A percentile compares a stretch with the other conserved stretches of the same genome.
Conservation (phyloP, 1,140 invertebrate genomes). For the Hetaerina americana region DNA sequence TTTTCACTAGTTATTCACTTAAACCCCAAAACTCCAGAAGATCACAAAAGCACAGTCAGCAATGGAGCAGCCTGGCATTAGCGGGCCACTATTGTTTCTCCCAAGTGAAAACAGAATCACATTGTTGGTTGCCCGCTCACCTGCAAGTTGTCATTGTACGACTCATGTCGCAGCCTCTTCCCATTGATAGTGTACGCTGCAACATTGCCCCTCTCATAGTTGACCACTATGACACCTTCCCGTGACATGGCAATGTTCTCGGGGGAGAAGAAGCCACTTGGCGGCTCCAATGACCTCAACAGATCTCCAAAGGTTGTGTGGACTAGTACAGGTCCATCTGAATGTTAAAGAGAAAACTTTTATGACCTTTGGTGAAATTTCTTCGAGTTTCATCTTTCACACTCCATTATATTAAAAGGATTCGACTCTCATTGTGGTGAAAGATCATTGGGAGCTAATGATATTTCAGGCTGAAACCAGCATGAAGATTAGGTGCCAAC, state of each 20-base stretch:
- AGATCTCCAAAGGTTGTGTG: slow-evolving; percentile 98
- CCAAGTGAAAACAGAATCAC: too few relatives aligned
- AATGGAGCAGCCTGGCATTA: not conserved
- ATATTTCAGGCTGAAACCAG: too few relatives aligned
- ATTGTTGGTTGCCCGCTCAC: too few relatives aligned
- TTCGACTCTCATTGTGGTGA: too few relatives aligned
- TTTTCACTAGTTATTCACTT: too few relatives aligned
- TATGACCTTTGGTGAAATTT: not conserved
- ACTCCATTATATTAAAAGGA: too few relatives aligned
- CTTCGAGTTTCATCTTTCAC: too few relatives aligned
- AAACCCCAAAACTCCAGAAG: not conserved
- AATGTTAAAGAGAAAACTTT: slow-evolving; percentile 18
- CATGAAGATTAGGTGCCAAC: too few relatives aligned
- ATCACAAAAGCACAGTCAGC: too few relatives aligned
- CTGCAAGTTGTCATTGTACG: slow-evolving; percentile 90
- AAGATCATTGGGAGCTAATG: too few relatives aligned
- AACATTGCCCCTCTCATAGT: slow-evolving; percentile 81
- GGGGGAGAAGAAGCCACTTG: slow-evolving; percentile 65
- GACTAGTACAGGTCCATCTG: slow-evolving; percentile 89
- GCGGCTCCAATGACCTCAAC: slow-evolving; percentile 77
- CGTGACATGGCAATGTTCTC: slow-evolving; percentile 85
- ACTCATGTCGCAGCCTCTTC: slow-evolving; percentile 69
- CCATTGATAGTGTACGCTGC: slow-evolving; percentile 90
- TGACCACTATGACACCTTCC: slow-evolving; percentile 92
- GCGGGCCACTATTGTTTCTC: not conserved